Conservation (phyloP, 2,888 invertebrate genomes). For the Rhaphigaster nebulosa region DNA sequence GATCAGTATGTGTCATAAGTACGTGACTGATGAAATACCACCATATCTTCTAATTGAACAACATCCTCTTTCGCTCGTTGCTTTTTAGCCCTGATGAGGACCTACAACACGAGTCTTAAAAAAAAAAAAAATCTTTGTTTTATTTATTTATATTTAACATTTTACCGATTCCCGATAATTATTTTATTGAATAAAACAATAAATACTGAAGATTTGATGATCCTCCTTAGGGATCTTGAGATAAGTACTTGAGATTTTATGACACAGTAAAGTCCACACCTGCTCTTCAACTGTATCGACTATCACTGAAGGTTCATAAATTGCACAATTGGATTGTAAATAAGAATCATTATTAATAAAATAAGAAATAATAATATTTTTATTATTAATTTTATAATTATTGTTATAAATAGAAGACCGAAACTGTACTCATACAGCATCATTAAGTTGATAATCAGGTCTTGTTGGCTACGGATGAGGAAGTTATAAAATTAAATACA, state of each 20-base stretch:
- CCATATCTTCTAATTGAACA: not conserved
- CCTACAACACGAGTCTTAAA: not conserved
- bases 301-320: not conserved
- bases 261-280: not conserved
- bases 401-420: no score
- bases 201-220: not conserved
- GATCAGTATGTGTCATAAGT: not conserved
- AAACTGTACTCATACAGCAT: no score
- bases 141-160: not conserved
- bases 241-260: not conserved
- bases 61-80: not conserved
- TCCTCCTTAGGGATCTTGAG: not conserved
- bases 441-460: no score
- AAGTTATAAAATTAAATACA: no score
- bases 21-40: not conserved
- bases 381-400: not conserved
- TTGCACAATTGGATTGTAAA: not conserved
- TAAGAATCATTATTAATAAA: not conserved
- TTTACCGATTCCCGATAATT: not conserved
- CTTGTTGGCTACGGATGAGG: no score
- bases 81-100: no score
- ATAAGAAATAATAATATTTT: not conserved
- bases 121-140: not conserved
- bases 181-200: not conserved
- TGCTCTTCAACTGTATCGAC: not conserved